phyloP scores from a whole-genome alignment of 2,113 vertebrate genomes.

The Xenopus tropicalis region DNA sequence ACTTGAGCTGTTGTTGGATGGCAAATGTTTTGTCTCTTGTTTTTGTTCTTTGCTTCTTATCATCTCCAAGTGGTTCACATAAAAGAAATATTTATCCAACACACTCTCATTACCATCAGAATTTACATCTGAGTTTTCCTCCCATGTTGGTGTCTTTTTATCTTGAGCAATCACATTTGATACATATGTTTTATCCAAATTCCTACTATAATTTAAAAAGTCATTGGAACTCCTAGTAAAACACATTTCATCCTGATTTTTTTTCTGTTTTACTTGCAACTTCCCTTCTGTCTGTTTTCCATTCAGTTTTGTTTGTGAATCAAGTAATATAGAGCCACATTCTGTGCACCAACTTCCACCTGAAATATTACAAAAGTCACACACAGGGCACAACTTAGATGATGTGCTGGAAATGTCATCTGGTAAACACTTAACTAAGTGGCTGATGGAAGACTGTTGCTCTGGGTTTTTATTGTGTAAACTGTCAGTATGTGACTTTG shows the following conservation, averaged over 20 bases:
- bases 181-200: neutral
- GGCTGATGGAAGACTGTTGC: neutral
- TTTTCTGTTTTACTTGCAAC: neutral
- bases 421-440: neutral
- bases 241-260: neutral
- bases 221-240: neutral
- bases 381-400: neutral
- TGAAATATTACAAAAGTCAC: neutral
- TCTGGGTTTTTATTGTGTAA: neutral
- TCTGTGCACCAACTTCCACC: neutral
- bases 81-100: conserved; percentile 59
- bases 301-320: neutral
- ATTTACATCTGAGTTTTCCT: neutral
- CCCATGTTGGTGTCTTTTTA: neutral
- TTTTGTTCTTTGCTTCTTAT: conserved; percentile 27
- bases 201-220: neutral
- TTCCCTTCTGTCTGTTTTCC: neutral
- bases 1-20: neutral
- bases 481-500: neutral
- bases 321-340: conserved; percentile 14
- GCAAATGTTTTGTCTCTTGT: neutral
- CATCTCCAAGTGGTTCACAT: conserved; percentile 47
- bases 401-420: neutral
- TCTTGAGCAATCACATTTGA: neutral
- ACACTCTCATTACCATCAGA: conserved; percentile 40